Evolutionary conservation across 2,797 vertebrate species (phyloP).

Genomic region (Leuciscus waleckii): DNA sequence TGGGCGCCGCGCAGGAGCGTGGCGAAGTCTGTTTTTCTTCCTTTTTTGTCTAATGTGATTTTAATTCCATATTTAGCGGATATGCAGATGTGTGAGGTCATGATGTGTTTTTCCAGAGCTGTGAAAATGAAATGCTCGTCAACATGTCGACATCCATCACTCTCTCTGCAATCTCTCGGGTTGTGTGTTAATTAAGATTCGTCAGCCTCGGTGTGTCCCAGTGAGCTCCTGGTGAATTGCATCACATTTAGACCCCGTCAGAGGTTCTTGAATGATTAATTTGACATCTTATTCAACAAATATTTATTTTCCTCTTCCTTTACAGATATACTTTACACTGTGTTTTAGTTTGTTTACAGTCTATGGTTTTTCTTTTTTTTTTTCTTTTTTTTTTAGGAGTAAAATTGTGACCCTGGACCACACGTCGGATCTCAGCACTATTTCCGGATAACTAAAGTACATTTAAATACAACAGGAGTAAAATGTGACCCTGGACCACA

Average conservation of each 20-base stretch:
- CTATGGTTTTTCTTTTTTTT: neutral
- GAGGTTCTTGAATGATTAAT: neutral
- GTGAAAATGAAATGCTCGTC: conserved; percentile 46
- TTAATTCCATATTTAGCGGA: conserved; percentile 55
- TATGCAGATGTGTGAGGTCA: conserved; percentile 47
- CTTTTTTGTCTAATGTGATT: conserved; percentile 49
- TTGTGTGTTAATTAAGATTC: conserved; percentile 41
- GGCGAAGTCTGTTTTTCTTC: conserved; percentile 55
- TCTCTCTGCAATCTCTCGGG: neutral
- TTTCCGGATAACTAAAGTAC: no score
- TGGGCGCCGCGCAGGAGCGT: conserved; percentile 70
- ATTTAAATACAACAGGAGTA: no score
- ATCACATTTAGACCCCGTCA: conserved; percentile 7
- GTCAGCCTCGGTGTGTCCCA: neutral
- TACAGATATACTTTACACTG: neutral
- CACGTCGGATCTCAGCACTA: no score
- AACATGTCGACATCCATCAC: conserved; percentile 35
- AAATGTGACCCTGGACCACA: no score
- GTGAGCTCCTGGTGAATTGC: neutral
- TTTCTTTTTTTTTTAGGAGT: no score
- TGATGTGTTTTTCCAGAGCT: conserved; percentile 45
- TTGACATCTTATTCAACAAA: conserved; percentile 12
- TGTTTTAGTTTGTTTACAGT: neutral
- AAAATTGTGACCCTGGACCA: no score
- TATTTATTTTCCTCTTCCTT: neutral